A percentile compares a stretch with the other conserved stretches of the same genome.
These are phyloP conservation scores for Anguilla japonica DNA, from an alignment of 2,113 vertebrate species.

Conservation along the genomic window DNA sequence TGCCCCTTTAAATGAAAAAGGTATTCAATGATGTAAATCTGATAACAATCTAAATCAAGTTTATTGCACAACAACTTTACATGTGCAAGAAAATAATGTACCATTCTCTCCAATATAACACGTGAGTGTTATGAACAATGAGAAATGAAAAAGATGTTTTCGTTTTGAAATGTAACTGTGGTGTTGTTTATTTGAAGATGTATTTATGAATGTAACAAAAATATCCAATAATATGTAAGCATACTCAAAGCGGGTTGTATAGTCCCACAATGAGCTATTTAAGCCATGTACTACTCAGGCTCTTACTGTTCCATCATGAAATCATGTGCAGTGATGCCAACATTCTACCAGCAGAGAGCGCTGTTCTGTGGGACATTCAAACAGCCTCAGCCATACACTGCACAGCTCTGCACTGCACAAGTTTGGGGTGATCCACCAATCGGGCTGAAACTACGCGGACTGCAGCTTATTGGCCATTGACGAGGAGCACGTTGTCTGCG, in stretches of 20 bases:
- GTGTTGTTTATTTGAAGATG: constrained; percentile 25
- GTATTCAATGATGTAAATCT: background rate
- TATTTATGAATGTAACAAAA: constrained; percentile 38
- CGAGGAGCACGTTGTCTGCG: constrained; percentile 12
- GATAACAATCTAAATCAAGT: background rate
- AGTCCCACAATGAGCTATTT: constrained; percentile 24
- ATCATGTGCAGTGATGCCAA: constrained; percentile 51
- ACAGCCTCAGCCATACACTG: constrained; percentile 51
- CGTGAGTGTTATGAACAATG: background rate
- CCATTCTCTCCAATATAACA: background rate
- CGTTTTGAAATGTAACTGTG: constrained; percentile 11
- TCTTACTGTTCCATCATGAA: constrained; percentile 43
- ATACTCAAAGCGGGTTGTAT: constrained; percentile 30
- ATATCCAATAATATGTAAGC: constrained; percentile 37
- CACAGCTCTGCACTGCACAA: constrained; percentile 59
- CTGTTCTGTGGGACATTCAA: constrained; percentile 41
- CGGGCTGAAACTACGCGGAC: constrained; percentile 33
- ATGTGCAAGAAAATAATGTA: background rate
- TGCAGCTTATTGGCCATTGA: constrained; percentile 44
- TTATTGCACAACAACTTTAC: background rate
- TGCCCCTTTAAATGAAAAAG: background rate
- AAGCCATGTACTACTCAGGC: constrained; percentile 65
- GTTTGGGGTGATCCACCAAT: constrained; percentile 30
- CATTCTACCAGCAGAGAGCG: constrained; percentile 60
- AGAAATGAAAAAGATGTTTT: background rate